Evolutionary conservation across 2,113 vertebrate species (phyloP).

Genomic region (Elachura formosa): DNA sequence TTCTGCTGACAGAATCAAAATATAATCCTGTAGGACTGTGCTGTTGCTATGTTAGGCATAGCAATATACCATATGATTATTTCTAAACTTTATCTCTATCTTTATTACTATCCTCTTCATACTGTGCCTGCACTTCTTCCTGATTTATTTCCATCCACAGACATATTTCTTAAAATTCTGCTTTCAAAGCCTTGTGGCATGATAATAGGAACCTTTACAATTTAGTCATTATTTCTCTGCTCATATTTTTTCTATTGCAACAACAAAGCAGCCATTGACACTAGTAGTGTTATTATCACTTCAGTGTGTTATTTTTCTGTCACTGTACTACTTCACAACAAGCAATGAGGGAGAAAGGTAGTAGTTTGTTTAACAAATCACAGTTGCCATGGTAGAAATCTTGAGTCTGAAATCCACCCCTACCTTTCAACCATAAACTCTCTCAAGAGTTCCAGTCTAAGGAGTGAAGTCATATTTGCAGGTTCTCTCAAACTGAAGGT

Average conservation of each 20-base stretch:
- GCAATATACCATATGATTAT: neutral
- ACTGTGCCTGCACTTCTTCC: neutral
- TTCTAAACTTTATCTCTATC: neutral
- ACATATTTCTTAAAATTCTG: neutral
- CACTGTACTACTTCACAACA: neutral
- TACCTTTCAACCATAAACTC: neutral
- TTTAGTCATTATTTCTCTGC: neutral
- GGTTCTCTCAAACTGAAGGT: neutral
- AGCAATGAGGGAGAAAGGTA: neutral
- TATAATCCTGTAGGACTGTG: neutral
- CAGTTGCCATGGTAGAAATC: neutral
- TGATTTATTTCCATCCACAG: neutral
- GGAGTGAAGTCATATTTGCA: neutral
- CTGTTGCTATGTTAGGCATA: neutral
- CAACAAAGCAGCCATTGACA: neutral
- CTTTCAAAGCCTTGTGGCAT: neutral
- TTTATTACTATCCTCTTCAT: neutral
- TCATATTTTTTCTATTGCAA: neutral
- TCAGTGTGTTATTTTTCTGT: neutral
- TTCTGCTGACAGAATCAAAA: conserved; percentile 7
- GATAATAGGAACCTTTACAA: neutral
- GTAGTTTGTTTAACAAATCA: neutral
- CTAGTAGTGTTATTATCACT: neutral
- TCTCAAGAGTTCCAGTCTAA: neutral
- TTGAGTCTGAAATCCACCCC: neutral